Base-by-base conservation (phyloP, 2,797 vertebrate genomes). In the Picus viridis region DNA sequence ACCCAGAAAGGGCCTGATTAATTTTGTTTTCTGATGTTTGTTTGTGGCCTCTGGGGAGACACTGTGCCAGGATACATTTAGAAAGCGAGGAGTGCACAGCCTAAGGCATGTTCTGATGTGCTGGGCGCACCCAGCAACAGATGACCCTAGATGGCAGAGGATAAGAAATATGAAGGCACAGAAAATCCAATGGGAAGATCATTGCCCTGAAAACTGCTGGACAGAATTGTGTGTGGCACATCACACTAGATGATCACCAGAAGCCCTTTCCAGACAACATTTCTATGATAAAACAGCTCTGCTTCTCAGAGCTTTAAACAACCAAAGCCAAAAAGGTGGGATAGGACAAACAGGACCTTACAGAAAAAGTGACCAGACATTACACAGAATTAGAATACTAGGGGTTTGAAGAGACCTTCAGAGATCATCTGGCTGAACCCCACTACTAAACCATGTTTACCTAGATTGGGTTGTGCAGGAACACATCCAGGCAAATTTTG, bases 1-100 rank as follows among this genome's bases (percentile, higher is more conserved):
- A n/a, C 9, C 24, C 32, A 62, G 27, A 83, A 58, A 62, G 7
- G 5, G 12, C 2, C 15, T 22, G 3, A 24, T 76, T 70, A 0
- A 3, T 74, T 86, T 77, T 65, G 5, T 16, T 90, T 88, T 49
- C 30, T 83, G 59, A 43, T 16, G 27, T 7, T 17, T 2, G 6
- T n/a, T 88, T 12, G 6, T 74, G 54, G 27, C 53, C 19, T 65
- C 65, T 80, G 54, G 17, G 39, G 19, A 77, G 8, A 77, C 9
- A 53, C 24, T 12, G 39, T 47, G 29, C 27, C 49, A 63, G n/a
- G 43, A 53, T 27, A 53, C 15, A 14, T 75, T 74, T 61, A 62
- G 34, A 75, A 87, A 86, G 36, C 9, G 61, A 29, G 2, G 0
- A 70, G 18, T 62, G 49, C 49, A 24, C 6, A 24, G 30, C 32